Conservation (phyloP, 2,888 invertebrate genomes). For the Dasypolia templi region DNA sequence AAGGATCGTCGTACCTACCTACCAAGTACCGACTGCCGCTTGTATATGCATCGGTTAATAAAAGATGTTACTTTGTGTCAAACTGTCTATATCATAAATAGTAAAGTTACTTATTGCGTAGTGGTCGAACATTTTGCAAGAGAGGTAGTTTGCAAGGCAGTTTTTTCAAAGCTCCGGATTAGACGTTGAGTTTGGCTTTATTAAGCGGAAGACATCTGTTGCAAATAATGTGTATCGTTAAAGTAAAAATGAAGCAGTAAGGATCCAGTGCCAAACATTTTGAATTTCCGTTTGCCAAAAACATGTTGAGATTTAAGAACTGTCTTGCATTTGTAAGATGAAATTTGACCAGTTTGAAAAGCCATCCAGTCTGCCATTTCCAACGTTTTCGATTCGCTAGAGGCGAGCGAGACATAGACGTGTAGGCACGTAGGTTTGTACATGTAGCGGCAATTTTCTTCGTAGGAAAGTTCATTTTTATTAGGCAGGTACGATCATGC, state of each 20-base stretch:
- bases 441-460: constrained; percentile 28
- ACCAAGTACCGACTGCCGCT: neutral
- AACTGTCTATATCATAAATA: neutral
- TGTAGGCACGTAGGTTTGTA: constrained; percentile 15
- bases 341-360: constrained; percentile 33
- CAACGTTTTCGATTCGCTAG: constrained; percentile 2
- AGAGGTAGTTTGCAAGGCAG: constrained; percentile 3
- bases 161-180: constrained; percentile 43
- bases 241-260: constrained; percentile 34
- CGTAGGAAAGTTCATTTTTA: constrained; percentile 11
- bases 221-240: constrained; percentile 47
- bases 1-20: constrained; percentile 2
- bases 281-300: constrained; percentile 59
- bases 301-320: constrained; percentile 34
- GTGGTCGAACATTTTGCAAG: constrained; percentile 11
- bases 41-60: constrained; percentile 14
- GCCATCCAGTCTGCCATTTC: constrained; percentile 26
- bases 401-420: constrained; percentile 4
- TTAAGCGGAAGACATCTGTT: constrained; percentile 36
- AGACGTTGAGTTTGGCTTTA: constrained; percentile 47
- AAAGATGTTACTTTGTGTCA: constrained; percentile 10
- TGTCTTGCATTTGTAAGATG: constrained; percentile 27
- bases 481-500: constrained; percentile 20
- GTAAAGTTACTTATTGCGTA: neutral
- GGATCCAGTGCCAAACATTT: constrained; percentile 57